Evolutionary conservation across 1,140 invertebrate species (phyloP), one percentile per base, ranked within the genome.

Genomic region (Cydia splendana): DNA sequence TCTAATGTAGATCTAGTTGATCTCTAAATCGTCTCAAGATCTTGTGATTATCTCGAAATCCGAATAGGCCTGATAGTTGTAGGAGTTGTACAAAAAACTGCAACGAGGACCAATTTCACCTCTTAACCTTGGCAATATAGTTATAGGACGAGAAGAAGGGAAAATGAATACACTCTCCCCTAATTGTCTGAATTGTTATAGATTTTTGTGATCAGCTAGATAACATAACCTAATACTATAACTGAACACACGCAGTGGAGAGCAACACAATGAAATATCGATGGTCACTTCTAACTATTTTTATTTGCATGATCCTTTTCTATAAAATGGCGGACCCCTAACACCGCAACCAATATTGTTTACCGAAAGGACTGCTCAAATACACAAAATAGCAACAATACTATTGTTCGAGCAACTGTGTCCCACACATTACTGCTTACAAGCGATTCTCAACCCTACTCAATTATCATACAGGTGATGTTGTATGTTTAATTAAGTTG

Each of bases 361-460:
- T 62, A 24, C 57, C 18, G 9, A 62, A 62, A 62, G 57, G 57
- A 62, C 57, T 62, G 57, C 20, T 62, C 57, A 62, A 62, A 24
- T 24, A 62, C 57, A 62, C 57, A 62, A 62, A 62, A 62, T 62
- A 62, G 57, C 57, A 62, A 62, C 57, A 62, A 62, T 62, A 62
- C 57, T 62, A 62, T 62, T 62, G 57, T 62, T 62, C 57, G 57
- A 62, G 20, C 57, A 62, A 62, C 9, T 62, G 57, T 24, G 57
- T 62, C 57, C 57, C 20, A 24, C 57, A 5, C 20, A 24, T 24
- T 24, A 7, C 10, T 24, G 15, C 57, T 12, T 3, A 24, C 57
- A 24, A 24, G 57, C 18, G 1, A 62, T 62, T 62, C 18, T 62
- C 18, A 24, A 62, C 57, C 20, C 7, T 62, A 20, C 7, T 24